Base-by-base conservation (phyloP, 2,888 invertebrate genomes). In the Zootermopsis nevadensis region DNA sequence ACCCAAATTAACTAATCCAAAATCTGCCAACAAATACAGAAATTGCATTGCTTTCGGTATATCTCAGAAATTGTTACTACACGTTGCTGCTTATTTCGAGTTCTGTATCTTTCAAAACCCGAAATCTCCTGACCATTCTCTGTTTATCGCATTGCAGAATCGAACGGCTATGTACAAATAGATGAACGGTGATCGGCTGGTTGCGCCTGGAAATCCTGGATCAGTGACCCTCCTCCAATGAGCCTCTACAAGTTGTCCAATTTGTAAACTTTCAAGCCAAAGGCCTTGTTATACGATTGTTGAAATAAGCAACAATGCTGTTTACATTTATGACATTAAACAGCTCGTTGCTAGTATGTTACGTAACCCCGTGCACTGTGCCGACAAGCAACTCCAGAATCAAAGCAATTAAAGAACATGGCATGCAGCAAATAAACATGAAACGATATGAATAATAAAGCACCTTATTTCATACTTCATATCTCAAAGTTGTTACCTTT, bases 151-250 rank as follows among this genome's bases (percentile, higher is more conserved):
- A n/a, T 10, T 27, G 60, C 60, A 27, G n/a, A 60, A 60, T 60
- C 60, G 60, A 60, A 60, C 60, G 60, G 27, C 12, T 3, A 60
- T 8, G 27, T 27, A 27, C 60, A 27, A 60, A 60, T 60, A 60
- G 60, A 27, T n/a, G 35, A 38, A 4, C n/a, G 55, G 12, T 66
- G 35, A 79, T 79, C 79, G 35, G 35, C 31, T 79, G 66, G 79
- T 79, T 60, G 79, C 79, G 53, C 79, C 79, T 79, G 79, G 79
- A 33, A 55, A 30, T 24, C 38, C 27, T 35, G 79, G 79, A 79
- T 30, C 79, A 79, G 60, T 79, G 79, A 79, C 79, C 79, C 79
- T 38, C 27, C 66, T 79, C 38, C 24, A 19, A n/a, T 7, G 35
- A 66, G 24, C 22, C 22, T 12, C 42, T 30, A 24, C n/a, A 22